These are phyloP conservation scores for Hylaeus volcanicus DNA, from an alignment of 1,140 invertebrate species.

Conservation along the genomic window DNA sequence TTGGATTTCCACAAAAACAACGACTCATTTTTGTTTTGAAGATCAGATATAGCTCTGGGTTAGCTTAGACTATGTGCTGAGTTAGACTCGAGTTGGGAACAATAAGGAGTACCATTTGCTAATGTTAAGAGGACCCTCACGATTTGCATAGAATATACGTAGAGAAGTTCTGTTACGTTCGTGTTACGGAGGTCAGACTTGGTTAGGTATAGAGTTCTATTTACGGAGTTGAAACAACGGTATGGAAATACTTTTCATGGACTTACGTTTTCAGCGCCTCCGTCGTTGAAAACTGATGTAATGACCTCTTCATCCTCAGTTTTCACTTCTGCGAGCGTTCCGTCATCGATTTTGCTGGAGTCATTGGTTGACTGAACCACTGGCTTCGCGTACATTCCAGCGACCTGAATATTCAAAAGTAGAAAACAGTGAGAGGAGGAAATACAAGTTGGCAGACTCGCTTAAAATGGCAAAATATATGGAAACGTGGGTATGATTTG, in stretches of 20 bases:
- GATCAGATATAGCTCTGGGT: no score
- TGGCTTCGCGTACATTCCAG: conserved; percentile 11
- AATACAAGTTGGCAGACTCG: no score
- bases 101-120: no score
- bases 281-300: background rate
- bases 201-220: background rate
- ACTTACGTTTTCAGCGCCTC: background rate
- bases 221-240: background rate
- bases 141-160: background rate
- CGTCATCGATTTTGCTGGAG: conserved; percentile 53
- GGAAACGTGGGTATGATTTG: no score
- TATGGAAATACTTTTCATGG: background rate
- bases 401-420: background rate
- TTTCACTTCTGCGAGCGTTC: background rate
- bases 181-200: conserved; percentile 2
- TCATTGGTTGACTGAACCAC: background rate
- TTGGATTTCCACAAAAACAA: no score
- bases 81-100: no score
- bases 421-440: no score
- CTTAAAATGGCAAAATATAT: background rate
- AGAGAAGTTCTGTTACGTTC: background rate
- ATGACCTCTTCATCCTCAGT: background rate
- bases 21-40: no score
- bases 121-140: no score
- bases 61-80: no score